Evolutionary conservation across 2,888 invertebrate species (phyloP).

Genomic region (Temnothorax unifasciatus): DNA sequence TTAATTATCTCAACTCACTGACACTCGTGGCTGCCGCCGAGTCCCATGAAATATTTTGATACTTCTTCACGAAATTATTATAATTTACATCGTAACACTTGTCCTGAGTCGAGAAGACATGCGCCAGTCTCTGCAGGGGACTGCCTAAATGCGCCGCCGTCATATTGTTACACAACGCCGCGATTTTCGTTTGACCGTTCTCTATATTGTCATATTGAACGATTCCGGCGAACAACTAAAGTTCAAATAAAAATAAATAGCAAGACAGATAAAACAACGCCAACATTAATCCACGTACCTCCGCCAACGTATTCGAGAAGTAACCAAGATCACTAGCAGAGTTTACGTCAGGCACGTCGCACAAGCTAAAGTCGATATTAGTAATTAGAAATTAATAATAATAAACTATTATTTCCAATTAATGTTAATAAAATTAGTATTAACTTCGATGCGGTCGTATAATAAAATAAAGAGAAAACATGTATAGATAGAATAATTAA

Average conservation of each 20-base stretch:
- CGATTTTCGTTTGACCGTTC: slow-evolving; percentile 66
- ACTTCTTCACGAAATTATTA: slow-evolving; percentile 59
- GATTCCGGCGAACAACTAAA: slow-evolving; percentile 76
- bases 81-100: slow-evolving; percentile 72
- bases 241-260: neutral
- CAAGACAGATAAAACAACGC: neutral
- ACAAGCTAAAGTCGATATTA: slow-evolving; percentile 78
- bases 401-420: neutral
- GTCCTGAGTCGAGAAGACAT: slow-evolving; percentile 5
- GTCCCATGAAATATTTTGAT: slow-evolving; percentile 67
- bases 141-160: slow-evolving; percentile 66
- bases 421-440: neutral
- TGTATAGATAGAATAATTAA: no score
- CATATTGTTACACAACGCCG: slow-evolving; percentile 74
- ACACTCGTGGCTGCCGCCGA: slow-evolving; percentile 14
- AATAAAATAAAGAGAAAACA: no score
- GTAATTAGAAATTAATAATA: slow-evolving; percentile 43
- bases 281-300: slow-evolving; percentile 70
- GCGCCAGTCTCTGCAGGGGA: slow-evolving; percentile 77
- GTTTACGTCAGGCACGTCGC: slow-evolving; percentile 76
- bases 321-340: slow-evolving; percentile 82
- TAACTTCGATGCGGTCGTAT: no score
- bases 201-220: slow-evolving; percentile 79
- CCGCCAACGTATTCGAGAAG: slow-evolving; percentile 84
- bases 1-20: slow-evolving; percentile 61